A percentile compares a stretch with the other conserved stretches of the same genome.
Conservation (phyloP, 37 sponge, comb jelly and placozoan genomes). For the Amphimedon queenslandica region DNA sequence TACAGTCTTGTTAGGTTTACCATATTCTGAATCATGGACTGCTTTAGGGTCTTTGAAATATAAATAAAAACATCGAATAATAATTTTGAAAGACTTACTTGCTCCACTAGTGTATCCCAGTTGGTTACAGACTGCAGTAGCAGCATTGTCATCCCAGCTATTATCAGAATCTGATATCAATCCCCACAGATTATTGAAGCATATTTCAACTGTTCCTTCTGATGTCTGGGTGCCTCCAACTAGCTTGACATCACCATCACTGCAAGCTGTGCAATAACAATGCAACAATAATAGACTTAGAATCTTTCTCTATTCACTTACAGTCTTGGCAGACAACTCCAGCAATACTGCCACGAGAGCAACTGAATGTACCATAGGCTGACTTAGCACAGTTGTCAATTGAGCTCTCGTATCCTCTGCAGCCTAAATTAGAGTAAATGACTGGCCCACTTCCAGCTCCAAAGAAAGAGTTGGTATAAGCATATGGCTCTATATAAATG, state of each 20-base stretch:
- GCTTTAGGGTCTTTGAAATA: constrained; percentile 2
- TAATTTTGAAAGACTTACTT: constrained; percentile 24
- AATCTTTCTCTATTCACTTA: not conserved
- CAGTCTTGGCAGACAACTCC: constrained; percentile 1
- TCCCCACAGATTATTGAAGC: not conserved
- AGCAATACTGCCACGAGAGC: not conserved
- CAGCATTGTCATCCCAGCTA: constrained; percentile 1
- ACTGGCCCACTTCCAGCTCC: not conserved
- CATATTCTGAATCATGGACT: constrained; percentile 4
- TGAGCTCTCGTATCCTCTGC: not conserved
- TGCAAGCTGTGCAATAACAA: not conserved
- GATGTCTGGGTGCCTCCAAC: not conserved
- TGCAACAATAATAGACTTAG: not conserved
- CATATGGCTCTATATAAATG: not conserved
- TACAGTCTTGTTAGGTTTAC: constrained; percentile 9
- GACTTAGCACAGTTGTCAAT: not conserved
- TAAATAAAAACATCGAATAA: constrained; percentile 22
- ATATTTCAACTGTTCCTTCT: constrained; percentile 11
- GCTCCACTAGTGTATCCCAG: not conserved
- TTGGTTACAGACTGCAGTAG: not conserved
- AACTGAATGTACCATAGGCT: not conserved
- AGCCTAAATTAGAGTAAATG: constrained; percentile 2
- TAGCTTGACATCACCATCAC: not conserved
- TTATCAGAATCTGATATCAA: not conserved
- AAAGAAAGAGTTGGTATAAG: constrained; percentile 2